Evolutionary conservation across 2,888 invertebrate genomes (phyloP).

Genomic region (Baronia brevicornis): DNA sequence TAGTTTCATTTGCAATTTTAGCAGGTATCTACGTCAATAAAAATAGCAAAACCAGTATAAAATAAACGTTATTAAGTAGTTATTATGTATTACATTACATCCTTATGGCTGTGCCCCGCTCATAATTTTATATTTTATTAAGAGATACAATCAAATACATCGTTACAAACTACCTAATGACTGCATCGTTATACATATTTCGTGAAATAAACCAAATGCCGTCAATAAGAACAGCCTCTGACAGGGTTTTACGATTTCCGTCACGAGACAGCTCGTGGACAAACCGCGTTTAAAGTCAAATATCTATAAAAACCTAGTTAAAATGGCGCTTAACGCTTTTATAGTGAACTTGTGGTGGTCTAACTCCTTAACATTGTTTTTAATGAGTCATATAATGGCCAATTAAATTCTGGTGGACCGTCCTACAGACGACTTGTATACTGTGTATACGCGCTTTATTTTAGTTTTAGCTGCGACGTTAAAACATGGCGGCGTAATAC

Average conservation of each 20-base stretch:
- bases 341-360: slow-evolving; percentile 61
- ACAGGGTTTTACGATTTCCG: slow-evolving; percentile 14
- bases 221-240: slow-evolving; percentile 7
- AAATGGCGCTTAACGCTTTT: slow-evolving; percentile 48
- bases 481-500: too few species aligned
- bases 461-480: slow-evolving; percentile 7
- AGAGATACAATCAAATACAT: slow-evolving; percentile 15
- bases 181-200: slow-evolving; percentile 9
- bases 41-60: too few species aligned
- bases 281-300: slow-evolving; percentile 12
- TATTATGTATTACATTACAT: too few species aligned
- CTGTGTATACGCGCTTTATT: slow-evolving; percentile 4
- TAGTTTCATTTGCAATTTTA: too few species aligned
- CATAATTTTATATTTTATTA: too few species aligned
- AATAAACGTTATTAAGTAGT: too few species aligned
- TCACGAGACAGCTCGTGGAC: slow-evolving; percentile 11
- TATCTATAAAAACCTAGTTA: slow-evolving; percentile 45
- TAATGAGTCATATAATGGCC: slow-evolving; percentile 64
- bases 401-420: slow-evolving; percentile 46
- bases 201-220: slow-evolving; percentile 12
- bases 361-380: slow-evolving; percentile 62
- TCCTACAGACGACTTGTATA: slow-evolving; percentile 4
- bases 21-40: too few species aligned
- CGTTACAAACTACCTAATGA: slow-evolving; percentile 8
- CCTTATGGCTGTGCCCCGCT: too few species aligned